phyloP scores from a whole-genome alignment of 2,888 invertebrate species.

The Helleia helle region DNA sequence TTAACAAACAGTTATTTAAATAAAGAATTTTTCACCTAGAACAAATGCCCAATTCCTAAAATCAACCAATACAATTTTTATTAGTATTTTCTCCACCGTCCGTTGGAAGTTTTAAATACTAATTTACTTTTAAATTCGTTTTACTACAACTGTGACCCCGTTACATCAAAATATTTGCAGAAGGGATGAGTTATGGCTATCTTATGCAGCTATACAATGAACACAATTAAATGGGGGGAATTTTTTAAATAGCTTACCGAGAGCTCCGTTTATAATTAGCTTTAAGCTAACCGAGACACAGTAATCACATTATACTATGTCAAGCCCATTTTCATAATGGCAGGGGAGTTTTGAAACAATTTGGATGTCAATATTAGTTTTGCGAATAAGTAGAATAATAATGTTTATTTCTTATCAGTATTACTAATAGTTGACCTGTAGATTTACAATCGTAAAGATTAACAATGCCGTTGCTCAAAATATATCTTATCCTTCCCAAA shows the following conservation, averaged over 20 bases:
- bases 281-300: constrained; percentile 1
- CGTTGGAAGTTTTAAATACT: too few relatives aligned
- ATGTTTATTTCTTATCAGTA: too few relatives aligned
- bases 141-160: constrained; percentile 21
- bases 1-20: too few relatives aligned
- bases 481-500: too few relatives aligned
- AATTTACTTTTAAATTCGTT: too few relatives aligned
- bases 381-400: not conserved
- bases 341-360: not conserved
- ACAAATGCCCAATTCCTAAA: too few relatives aligned
- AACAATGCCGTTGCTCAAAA: too few relatives aligned
- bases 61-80: too few relatives aligned
- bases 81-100: too few relatives aligned
- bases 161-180: constrained; percentile 66
- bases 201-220: constrained; percentile 37
- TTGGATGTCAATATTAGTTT: not conserved
- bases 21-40: too few relatives aligned
- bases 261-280: constrained; percentile 28
- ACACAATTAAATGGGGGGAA: constrained; percentile 49
- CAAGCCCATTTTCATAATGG: not conserved
- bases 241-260: constrained; percentile 56
- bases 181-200: constrained; percentile 59
- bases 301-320: not conserved
- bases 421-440: too few relatives aligned
- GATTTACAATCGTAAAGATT: too few relatives aligned